Conservation (phyloP, 2,113 vertebrate genomes). For the Cheilinus undulatus region DNA sequence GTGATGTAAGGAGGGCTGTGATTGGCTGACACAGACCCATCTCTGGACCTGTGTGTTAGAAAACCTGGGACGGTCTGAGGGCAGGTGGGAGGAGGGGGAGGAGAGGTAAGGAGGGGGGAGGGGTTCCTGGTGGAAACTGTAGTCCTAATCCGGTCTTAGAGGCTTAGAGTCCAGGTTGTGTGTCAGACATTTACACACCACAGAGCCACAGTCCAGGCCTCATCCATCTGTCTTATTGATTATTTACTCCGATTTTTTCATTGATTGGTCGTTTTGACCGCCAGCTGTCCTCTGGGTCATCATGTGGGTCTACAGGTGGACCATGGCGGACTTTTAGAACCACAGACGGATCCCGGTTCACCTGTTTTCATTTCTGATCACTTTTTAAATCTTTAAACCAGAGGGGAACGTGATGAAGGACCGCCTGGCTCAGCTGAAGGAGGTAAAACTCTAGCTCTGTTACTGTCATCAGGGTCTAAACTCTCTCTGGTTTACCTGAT, state of each 20-base stretch:
- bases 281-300: neutral
- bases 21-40: too few relatives aligned
- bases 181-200: neutral
- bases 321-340: conserved; percentile 36
- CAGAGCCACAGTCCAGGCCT: neutral
- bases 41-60: too few relatives aligned
- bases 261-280: neutral
- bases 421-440: conserved; percentile 93
- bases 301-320: conserved; percentile 17
- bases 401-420: conserved; percentile 88
- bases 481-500: too few relatives aligned
- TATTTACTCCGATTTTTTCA: neutral
- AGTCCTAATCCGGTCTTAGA: conserved; percentile 84
- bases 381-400: too few relatives aligned
- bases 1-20: too few relatives aligned
- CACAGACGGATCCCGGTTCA: too few relatives aligned
- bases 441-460: conserved; percentile 75
- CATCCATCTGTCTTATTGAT: neutral
- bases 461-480: neutral
- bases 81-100: conserved; percentile 16
- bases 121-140: conserved; percentile 71
- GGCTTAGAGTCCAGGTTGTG: conserved; percentile 78
- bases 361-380: too few relatives aligned
- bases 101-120: conserved; percentile 27
- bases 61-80: too few relatives aligned